Evolutionary conservation across 2,113 vertebrate genomes (phyloP), one percentile per base, ranked within the genome.

Genomic region (Siphamia tubifer): DNA sequence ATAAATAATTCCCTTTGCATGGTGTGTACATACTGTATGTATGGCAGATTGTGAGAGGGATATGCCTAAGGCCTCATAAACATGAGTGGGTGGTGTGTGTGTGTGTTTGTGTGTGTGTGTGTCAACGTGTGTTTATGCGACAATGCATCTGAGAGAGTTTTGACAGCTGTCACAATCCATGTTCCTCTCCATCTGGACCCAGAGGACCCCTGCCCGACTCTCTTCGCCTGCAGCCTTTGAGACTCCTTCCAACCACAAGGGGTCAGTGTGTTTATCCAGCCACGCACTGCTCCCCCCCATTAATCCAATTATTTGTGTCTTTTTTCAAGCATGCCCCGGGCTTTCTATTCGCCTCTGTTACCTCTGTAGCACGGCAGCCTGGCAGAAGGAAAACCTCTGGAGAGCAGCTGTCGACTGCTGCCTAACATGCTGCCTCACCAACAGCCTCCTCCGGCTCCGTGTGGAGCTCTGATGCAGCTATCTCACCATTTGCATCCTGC

Each of bases 291-390:
- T 45, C 52, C 32, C 78, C 78, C 17, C 64, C 70, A 78, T 90
- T 90, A 85, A 79, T 84, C 71, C 81, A 90, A 89, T 90, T 87
- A 92, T 79, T 47, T 40, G 53, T 40, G 27, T 69, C 52, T 69
- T 83, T 81, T 85, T 66, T 60, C 31, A 40, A 34, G 24, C 13
- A 28, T 48, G 63, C 72, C 74, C 7, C 2, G 1, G 77, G 79
- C 55, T 1, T 49, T 74, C 21, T 66, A 11, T 2, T 23, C 31
- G 71, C 47, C 10, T 15, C 43, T 62, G 47, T 39, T 0, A 24
- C 58, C 16, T 51, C 25, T 55, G 36, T 21, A 48, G 56, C 11
- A 55, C 27, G 48, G 47, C 51, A 36, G 51, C 27, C 64, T 21
- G 55, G 44, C 38, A 20, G 32, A 44, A 38, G 6, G 36, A 34